A percentile compares a stretch with the other conserved stretches of the same genome.
Conservation (phyloP, 2,888 invertebrate genomes). For the Macrostomum cliftonense region DNA sequence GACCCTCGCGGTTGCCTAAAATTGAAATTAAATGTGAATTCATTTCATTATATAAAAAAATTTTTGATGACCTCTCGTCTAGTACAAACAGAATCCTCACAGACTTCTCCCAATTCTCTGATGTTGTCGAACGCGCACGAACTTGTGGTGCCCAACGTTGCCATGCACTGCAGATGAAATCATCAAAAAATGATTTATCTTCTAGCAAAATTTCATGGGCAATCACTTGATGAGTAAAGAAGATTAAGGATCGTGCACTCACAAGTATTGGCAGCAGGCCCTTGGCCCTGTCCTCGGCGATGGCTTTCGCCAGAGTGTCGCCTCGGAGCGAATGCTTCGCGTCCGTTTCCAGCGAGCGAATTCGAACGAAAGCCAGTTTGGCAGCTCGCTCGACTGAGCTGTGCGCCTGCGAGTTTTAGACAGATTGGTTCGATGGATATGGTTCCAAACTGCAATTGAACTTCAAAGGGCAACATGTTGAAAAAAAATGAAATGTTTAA, state of each 20-base stretch:
- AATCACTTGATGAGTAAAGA: no score
- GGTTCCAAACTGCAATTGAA: no score
- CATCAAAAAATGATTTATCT: no score
- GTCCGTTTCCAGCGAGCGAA: conserved; percentile 53
- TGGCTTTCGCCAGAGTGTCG: conserved; percentile 5
- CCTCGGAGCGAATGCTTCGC: conserved; percentile 45
- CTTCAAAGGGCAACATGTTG: no score
- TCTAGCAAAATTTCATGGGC: no score
- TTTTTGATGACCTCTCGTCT: no score
- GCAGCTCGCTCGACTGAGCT: conserved; percentile 14
- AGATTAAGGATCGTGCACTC: no score
- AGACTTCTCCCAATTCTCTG: conserved; percentile 63
- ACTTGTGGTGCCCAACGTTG: conserved; percentile 78
- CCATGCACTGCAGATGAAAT: conserved; percentile 41
- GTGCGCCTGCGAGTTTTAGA: conserved; percentile 15
- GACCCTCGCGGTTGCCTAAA: conserved; percentile 16
- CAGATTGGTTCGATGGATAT: background rate
- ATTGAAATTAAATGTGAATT: background rate
- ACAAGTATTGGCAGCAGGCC: conserved; percentile 12
- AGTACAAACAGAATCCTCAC: no score
- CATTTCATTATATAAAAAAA: background rate
- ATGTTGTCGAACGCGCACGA: conserved; percentile 80
- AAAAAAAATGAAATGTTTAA: no score
- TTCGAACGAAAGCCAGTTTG: conserved; percentile 51
- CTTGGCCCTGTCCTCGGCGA: conserved; percentile 7